phyloP scores from a whole-genome alignment of 2,888 invertebrate genomes.

The Halictus quadricinctus region DNA sequence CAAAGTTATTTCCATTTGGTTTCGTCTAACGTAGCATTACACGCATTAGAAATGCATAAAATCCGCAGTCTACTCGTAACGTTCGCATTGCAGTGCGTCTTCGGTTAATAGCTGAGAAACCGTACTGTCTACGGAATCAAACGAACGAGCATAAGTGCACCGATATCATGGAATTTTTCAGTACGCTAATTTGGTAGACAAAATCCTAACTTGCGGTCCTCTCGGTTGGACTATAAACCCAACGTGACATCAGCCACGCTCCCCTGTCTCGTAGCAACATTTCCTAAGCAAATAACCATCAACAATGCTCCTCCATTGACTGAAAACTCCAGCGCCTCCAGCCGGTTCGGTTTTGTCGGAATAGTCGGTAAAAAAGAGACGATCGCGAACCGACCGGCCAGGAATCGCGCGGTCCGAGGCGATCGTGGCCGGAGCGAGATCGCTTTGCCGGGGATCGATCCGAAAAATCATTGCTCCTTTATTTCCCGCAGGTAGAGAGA shows the following conservation, averaged over 20 bases:
- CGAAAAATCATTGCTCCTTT: conserved; percentile 62
- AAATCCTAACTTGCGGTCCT: neutral
- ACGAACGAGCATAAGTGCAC: neutral
- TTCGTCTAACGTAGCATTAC: too few species aligned
- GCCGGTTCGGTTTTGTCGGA: neutral
- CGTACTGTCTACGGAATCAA: neutral
- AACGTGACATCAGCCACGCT: neutral
- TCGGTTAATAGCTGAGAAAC: neutral
- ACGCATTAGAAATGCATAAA: too few species aligned
- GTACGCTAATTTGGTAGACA: neutral
- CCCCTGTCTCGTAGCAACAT: neutral
- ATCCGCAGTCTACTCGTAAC: too few species aligned
- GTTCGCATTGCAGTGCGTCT: too few species aligned
- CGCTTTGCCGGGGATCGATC: conserved; percentile 51
- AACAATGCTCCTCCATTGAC: neutral
- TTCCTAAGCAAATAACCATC: neutral
- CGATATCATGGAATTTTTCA: neutral
- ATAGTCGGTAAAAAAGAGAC: neutral
- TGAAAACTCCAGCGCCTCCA: neutral
- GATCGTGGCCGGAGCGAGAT: conserved; percentile 18
- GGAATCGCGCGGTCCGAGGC: neutral
- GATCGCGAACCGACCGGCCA: neutral
- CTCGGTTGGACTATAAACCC: neutral
- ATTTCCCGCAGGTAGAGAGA: conserved; percentile 63
- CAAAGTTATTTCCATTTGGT: too few species aligned